Base-by-base conservation (phyloP, 2,113 vertebrate species). In the Cynopterus brachyotis region DNA sequence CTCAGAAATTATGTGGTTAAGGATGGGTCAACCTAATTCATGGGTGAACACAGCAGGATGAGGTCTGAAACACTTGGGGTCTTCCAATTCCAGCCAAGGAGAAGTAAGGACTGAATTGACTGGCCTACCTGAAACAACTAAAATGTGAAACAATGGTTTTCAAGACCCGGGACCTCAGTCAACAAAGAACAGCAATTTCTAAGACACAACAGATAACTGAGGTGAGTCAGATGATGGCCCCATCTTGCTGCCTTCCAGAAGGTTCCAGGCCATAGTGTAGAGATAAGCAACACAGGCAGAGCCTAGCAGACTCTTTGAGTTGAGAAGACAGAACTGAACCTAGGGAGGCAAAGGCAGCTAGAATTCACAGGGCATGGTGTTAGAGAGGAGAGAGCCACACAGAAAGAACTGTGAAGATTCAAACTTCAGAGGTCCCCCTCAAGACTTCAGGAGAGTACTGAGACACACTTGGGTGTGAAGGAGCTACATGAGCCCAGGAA, bases 221-320 rank as follows among this genome's bases (percentile, higher is more conserved):
- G 42, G 6, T 0, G 6, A 28, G 35, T 6, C 22, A 45, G 3
- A 0, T 6, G 45, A 53, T 16, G 16, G 16, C 32, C 26, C 26
- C 53, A 8, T 8, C 10, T 32, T 17, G 26, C 37, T 42, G 24
- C 24, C 53, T 15, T 4, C 2, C 28, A 66, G 80, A 76, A 12
- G 6, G 26, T 16, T 57, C 30, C 50, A 28, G 57, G 42, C 28
- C 42, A 24, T 3, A 5, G 53, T 4, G 37, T 66, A 37, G 59
- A n/a, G n/a, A 4, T 60, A 42, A 37, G 67, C n/a, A 6, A 28
- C 35, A 40, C 32, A 9, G 76, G 20, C 7, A 22, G 30, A 17
- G 24, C 75, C 64, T 35, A 83, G 66, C 0, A 4, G 79, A 16
- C 15, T 24, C 59, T n/a, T 4, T 35, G 37, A 64, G 90, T 30